Percentiles rank a stretch among this genome's conserved stretches.
Evolutionary conservation across 1,140 invertebrate genomes (phyloP).

Genomic region (Lepidurus arcticus): DNA sequence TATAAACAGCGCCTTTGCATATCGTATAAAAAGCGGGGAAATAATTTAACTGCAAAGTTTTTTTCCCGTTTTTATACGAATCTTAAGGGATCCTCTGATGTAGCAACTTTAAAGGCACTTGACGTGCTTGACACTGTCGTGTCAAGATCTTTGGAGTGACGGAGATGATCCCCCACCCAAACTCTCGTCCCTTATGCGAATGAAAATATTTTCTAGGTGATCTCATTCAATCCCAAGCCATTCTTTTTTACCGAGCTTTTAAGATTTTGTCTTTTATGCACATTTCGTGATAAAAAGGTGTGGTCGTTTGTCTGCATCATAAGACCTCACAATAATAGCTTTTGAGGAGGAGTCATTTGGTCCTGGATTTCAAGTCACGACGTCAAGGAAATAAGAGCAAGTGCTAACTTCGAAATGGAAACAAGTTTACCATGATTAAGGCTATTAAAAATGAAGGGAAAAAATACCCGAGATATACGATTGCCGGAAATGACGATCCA

Average conservation of each 20-base stretch:
- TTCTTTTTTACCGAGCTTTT: background rate
- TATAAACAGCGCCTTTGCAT: background rate
- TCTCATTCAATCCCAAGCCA: background rate
- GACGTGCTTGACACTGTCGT: conserved; percentile 2
- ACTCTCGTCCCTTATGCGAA: background rate
- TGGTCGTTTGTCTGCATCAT: background rate
- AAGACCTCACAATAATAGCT: conserved; percentile 12
- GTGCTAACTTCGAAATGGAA: background rate
- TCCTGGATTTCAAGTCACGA: background rate
- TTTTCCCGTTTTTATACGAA: too few relatives aligned
- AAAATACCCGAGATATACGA: background rate
- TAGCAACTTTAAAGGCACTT: background rate
- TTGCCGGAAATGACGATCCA: background rate
- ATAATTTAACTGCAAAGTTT: too few relatives aligned
- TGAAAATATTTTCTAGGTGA: background rate
- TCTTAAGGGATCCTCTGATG: background rate
- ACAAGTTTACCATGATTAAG: background rate
- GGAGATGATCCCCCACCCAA: background rate
- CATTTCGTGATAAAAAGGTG: background rate
- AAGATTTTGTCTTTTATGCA: background rate
- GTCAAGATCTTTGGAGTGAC: background rate
- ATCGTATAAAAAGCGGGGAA: background rate
- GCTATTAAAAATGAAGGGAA: background rate
- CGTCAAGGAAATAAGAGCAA: background rate
- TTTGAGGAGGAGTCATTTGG: conserved; percentile 1